Percentiles rank a stretch among this genome's conserved stretches.
These are phyloP conservation scores for Diceros bicornis DNA, from an alignment of 2,797 vertebrate genomes.

Conservation along the genomic window DNA sequence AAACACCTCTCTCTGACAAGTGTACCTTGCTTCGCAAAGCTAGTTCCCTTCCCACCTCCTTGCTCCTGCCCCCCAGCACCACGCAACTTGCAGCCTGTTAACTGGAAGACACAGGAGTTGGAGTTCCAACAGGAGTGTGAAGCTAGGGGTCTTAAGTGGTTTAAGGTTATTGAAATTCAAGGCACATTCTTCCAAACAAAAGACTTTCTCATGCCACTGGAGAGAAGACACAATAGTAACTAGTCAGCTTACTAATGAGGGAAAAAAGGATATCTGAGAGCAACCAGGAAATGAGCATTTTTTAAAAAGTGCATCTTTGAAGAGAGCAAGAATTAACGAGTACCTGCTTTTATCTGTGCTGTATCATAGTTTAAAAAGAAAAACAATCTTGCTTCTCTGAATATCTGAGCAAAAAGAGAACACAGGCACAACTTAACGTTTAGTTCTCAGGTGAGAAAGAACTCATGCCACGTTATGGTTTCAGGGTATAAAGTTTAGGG, in stretches of 20 bases:
- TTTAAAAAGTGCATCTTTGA: conserved; percentile 57
- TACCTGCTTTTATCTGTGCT: neutral
- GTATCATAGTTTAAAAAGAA: neutral
- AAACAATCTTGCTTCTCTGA: neutral
- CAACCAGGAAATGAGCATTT: conserved; percentile 1
- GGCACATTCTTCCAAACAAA: conserved; percentile 71
- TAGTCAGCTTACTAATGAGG: conserved; percentile 33
- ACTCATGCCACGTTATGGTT: neutral
- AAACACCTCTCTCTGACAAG: neutral
- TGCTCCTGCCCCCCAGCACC: neutral
- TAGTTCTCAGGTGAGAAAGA: neutral
- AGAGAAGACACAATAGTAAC: conserved; percentile 37
- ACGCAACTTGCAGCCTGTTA: accelerated
- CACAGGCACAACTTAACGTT: neutral
- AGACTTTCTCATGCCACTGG: conserved; percentile 42
- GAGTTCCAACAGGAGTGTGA: neutral
- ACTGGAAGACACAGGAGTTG: neutral
- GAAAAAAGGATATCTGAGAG: conserved; percentile 23
- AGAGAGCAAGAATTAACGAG: neutral
- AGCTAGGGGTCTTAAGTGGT: neutral
- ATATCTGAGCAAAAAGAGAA: neutral
- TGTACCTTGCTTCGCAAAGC: neutral
- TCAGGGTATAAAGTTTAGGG: neutral
- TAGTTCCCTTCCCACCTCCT: too few relatives aligned
- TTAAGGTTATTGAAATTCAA: conserved; percentile 70